Conservation (phyloP, 2,888 invertebrate species). For the Siphlonurus alternatus region DNA sequence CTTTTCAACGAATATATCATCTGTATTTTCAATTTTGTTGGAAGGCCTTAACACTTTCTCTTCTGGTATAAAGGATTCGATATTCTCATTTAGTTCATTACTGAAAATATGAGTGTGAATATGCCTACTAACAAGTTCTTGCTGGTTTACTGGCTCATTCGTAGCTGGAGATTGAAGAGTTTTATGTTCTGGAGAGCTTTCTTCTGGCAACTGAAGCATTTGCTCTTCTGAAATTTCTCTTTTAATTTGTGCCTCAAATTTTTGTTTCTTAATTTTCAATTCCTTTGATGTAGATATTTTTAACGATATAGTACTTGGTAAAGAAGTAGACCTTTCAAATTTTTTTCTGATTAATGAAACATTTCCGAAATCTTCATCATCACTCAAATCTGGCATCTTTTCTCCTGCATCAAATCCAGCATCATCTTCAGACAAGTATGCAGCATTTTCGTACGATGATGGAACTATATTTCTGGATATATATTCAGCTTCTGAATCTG, state of each 20-base stretch:
- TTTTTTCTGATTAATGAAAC: conserved; percentile 14
- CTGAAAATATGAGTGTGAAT: conserved; percentile 19
- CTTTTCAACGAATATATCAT: background rate
- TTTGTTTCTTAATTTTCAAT: conserved; percentile 36
- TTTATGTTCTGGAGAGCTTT: conserved; percentile 31
- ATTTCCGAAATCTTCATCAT: background rate
- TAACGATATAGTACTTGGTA: conserved; percentile 28
- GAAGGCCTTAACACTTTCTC: conserved; percentile 12
- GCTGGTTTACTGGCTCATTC: conserved; percentile 13
- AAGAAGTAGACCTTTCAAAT: conserved; percentile 31
- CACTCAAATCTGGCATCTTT: conserved; percentile 11
- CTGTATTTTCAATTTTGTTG: background rate
- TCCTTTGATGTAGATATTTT: conserved; percentile 34
- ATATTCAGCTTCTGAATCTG: too few species aligned
- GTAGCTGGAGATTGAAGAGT: conserved; percentile 16
- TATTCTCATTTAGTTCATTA: conserved; percentile 19
- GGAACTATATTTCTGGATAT: too few species aligned
- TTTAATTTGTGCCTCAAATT: conserved; percentile 41
- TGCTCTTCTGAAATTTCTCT: conserved; percentile 38
- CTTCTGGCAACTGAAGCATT: conserved; percentile 29
- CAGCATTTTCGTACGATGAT: too few species aligned
- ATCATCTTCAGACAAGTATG: conserved; percentile 1
- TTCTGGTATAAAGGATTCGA: conserved; percentile 18
- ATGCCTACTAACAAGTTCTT: conserved; percentile 15
- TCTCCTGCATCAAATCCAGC: background rate